Percentiles rank a stretch among this genome's conserved stretches.
Conservation (phyloP, 2,797 vertebrate species). For the Fratercula arctica region DNA sequence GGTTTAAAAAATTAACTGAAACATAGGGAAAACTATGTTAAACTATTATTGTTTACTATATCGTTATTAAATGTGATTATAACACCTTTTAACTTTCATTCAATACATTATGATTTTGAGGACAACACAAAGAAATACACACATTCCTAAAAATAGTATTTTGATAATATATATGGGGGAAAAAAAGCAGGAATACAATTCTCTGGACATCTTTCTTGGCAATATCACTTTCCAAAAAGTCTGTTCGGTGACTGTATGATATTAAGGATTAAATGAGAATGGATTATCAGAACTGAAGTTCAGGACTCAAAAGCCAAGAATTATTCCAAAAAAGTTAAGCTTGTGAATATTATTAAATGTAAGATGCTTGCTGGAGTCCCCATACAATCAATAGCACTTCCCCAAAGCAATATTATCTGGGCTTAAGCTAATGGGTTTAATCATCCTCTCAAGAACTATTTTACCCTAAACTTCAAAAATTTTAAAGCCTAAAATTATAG, state of each 20-base stretch:
- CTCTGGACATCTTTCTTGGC: background rate
- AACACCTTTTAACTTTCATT: background rate
- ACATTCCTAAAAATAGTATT: background rate
- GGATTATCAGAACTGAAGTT: background rate
- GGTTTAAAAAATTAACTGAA: background rate
- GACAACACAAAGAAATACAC: background rate
- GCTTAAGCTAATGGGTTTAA: background rate
- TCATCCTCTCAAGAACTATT: background rate
- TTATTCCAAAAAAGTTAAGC: background rate
- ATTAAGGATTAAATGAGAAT: background rate
- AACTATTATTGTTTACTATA: background rate
- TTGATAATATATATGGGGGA: background rate
- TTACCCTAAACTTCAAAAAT: background rate
- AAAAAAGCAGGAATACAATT: background rate
- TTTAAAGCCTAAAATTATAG: background rate
- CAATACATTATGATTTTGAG: background rate
- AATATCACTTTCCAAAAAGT: background rate
- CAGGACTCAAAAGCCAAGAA: background rate
- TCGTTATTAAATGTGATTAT: background rate
- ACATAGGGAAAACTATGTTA: background rate
- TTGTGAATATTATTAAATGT: background rate
- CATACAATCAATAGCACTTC: background rate
- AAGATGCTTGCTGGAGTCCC: background rate
- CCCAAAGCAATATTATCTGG: background rate
- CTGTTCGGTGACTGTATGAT: background rate